Percentiles rank a stretch among this genome's conserved stretches.
phyloP scores from a whole-genome alignment of 1,140 invertebrate genomes.

The Drosophila quadrilineata region DNA sequence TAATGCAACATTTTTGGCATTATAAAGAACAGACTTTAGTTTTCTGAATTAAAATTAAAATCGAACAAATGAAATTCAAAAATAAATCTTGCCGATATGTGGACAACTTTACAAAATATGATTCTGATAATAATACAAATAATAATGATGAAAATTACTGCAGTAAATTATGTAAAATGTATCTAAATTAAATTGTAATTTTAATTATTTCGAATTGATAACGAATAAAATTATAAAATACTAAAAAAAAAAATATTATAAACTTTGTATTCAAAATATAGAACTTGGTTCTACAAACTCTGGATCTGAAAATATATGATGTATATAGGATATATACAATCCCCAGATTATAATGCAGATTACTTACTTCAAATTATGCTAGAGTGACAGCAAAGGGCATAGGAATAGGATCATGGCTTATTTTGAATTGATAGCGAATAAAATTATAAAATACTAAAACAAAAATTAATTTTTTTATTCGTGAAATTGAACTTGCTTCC shows the following conservation, averaged over 20 bases:
- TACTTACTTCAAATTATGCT: conserved; percentile 14
- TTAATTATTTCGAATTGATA: conserved; percentile 78
- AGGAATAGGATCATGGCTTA: conserved; percentile 35
- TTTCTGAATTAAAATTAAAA: too few relatives aligned
- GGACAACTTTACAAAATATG: conserved; percentile 28
- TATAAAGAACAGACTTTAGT: conserved; percentile 60
- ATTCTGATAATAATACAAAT: conserved; percentile 33
- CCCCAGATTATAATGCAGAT: conserved; percentile 2
- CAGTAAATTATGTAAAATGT: conserved; percentile 73
- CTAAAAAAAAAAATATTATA: conserved; percentile 16
- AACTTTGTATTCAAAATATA: background rate
- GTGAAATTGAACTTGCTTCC: too few relatives aligned
- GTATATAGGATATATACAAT: too few relatives aligned
- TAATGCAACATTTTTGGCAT: conserved; percentile 66
- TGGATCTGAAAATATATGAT: background rate
- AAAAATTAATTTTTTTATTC: too few relatives aligned
- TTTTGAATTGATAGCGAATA: background rate
- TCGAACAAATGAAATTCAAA: too few relatives aligned
- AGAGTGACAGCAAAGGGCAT: conserved; percentile 30
- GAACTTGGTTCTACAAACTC: too few relatives aligned
- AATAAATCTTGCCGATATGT: too few relatives aligned
- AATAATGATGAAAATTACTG: conserved; percentile 52
- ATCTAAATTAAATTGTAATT: conserved; percentile 79
- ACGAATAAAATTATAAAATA: conserved; percentile 67
- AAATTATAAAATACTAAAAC: too few relatives aligned